A percentile compares a stretch with the other conserved stretches of the same genome.
Evolutionary conservation across 2,888 invertebrate species (phyloP).

Genomic region (Cantharis flavilabris): DNA sequence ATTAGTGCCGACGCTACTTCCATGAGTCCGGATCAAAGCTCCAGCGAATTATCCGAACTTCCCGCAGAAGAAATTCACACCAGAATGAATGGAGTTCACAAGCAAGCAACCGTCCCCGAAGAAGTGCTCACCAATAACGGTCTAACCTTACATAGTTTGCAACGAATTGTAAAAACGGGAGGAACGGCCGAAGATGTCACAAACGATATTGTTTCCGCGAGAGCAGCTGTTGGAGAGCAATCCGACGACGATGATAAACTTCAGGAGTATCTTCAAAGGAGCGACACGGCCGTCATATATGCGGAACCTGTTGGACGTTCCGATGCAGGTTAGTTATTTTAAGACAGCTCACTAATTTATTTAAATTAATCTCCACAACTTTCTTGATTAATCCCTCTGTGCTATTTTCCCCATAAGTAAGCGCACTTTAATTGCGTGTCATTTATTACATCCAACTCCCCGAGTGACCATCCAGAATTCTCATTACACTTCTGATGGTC

Average conservation of each 20-base stretch:
- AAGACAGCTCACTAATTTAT: constrained; percentile 5
- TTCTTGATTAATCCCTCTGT: constrained; percentile 21
- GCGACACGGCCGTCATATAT: constrained; percentile 60
- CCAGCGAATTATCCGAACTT: constrained; percentile 46
- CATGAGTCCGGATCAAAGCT: constrained; percentile 51
- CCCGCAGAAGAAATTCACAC: constrained; percentile 33
- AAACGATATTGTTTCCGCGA: constrained; percentile 41
- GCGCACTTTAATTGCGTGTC: constrained; percentile 18
- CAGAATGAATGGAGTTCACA: constrained; percentile 38
- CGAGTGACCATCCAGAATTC: constrained; percentile 20
- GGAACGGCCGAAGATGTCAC: constrained; percentile 42
- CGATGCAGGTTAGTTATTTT: constrained; percentile 32
- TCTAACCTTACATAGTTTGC: constrained; percentile 40
- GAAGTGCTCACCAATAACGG: constrained; percentile 41
- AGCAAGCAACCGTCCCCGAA: constrained; percentile 43
- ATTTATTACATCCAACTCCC: constrained; percentile 28
- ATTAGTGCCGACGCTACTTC: constrained; percentile 36
- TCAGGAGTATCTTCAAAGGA: constrained; percentile 56
- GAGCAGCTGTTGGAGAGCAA: constrained; percentile 44
- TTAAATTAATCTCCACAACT: background rate
- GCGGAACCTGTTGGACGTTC: constrained; percentile 36
- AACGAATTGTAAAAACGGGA: constrained; percentile 41
- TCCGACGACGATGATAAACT: constrained; percentile 53
- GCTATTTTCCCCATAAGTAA: constrained; percentile 22
- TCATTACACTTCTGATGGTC: constrained; percentile 1